A percentile compares a stretch with the other conserved stretches of the same genome.
These are phyloP conservation scores for Hoplostethus atlanticus DNA, from an alignment of 2,797 vertebrate species.

Conservation along the genomic window DNA sequence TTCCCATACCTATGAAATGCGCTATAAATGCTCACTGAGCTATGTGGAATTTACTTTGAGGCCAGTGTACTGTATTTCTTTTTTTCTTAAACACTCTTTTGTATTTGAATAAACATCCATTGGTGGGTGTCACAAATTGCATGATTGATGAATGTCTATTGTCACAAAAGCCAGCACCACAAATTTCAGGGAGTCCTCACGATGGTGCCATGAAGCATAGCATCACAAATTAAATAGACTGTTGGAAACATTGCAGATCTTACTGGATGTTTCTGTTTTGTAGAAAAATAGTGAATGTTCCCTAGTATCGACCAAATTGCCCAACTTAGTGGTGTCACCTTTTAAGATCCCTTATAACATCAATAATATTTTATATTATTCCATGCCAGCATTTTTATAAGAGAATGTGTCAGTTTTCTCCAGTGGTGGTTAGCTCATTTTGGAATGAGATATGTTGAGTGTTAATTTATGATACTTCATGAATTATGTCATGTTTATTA, in stretches of 20 bases:
- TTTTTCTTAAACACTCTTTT: constrained; percentile 11
- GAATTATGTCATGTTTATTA: constrained; percentile 28
- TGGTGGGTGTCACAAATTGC: neutral
- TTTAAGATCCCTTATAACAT: neutral
- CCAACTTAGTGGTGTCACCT: constrained; percentile 60
- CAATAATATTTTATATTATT: constrained; percentile 30
- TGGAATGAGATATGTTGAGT: constrained; percentile 43
- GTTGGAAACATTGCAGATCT: constrained; percentile 41
- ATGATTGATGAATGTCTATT: constrained; percentile 2
- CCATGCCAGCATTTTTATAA: constrained; percentile 27
- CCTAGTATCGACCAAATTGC: constrained; percentile 49
- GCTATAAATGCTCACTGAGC: constrained; percentile 17
- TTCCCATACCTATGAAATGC: constrained; percentile 2
- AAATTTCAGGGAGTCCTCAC: neutral
- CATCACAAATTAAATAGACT: constrained; percentile 27
- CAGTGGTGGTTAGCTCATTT: constrained; percentile 34
- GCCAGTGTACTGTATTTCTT: neutral
- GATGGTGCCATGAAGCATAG: constrained; percentile 6
- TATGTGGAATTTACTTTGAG: neutral
- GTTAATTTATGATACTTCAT: constrained; percentile 34
- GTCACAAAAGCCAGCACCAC: neutral
- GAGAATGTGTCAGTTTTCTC: constrained; percentile 16
- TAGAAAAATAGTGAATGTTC: constrained; percentile 10
- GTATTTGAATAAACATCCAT: neutral
- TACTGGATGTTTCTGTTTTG: constrained; percentile 18